phyloP scores from a whole-genome alignment of 1,140 invertebrate genomes.

The Saccostrea echinata region DNA sequence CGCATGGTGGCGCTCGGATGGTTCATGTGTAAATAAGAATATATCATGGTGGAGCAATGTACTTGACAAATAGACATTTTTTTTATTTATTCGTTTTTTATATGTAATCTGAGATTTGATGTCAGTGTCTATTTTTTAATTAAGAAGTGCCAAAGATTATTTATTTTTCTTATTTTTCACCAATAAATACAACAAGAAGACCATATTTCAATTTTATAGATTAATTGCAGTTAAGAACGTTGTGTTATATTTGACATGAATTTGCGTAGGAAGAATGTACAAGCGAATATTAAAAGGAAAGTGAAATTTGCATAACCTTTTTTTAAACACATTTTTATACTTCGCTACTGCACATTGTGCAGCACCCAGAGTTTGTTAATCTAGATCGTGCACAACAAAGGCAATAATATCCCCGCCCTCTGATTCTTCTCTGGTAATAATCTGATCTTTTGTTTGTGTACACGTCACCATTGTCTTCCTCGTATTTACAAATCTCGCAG shows the following conservation, averaged over 20 bases:
- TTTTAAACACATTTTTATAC: background rate
- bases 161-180: background rate
- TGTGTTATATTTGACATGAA: background rate
- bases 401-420: background rate
- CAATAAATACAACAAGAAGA: background rate
- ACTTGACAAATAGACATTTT: background rate
- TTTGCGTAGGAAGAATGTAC: background rate
- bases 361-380: slow-evolving; percentile 6
- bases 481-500: slow-evolving; percentile 31
- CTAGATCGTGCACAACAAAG: slow-evolving; percentile 11
- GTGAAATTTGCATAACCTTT: background rate
- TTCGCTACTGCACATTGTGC: background rate
- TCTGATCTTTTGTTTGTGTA: background rate
- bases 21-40: slow-evolving; percentile 57
- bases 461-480: background rate
- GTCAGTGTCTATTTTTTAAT: background rate
- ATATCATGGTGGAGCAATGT: slow-evolving; percentile 15
- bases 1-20: slow-evolving; percentile 65
- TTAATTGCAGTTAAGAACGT: background rate
- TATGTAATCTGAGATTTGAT: background rate
- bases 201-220: background rate
- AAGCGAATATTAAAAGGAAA: background rate
- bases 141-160: background rate
- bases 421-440: background rate
- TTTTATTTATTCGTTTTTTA: no score